phyloP scores from a whole-genome alignment of 2,888 invertebrate species.

The Trimorus sp. region DNA sequence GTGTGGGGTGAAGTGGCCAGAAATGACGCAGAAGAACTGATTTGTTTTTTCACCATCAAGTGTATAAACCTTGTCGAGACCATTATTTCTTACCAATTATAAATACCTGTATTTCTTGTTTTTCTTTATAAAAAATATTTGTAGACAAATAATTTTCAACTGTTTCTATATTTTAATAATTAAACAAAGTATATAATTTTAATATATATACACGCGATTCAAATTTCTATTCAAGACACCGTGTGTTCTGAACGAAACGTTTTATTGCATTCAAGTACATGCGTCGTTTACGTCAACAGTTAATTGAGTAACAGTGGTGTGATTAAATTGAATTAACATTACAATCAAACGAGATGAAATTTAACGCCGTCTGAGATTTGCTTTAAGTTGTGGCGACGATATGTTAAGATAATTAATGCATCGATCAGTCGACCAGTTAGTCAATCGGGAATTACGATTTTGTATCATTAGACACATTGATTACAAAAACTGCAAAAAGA shows the following conservation, averaged over 20 bases:
- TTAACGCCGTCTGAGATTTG: not conserved
- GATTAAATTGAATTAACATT: constrained; percentile 16
- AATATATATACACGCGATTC: too few species aligned
- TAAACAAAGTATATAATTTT: too few species aligned
- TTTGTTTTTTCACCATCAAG: constrained; percentile 53
- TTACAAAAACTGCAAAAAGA: constrained; percentile 29
- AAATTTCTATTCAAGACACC: not conserved
- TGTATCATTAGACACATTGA: constrained; percentile 7
- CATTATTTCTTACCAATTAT: too few species aligned
- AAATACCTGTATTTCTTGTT: too few species aligned
- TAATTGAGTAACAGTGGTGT: constrained; percentile 34
- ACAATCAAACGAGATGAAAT: constrained; percentile 10
- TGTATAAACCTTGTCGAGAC: constrained; percentile 6
- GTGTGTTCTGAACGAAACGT: constrained; percentile 25
- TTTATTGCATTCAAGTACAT: constrained; percentile 68
- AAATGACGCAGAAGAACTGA: constrained; percentile 45
- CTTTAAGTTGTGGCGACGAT: too few species aligned
- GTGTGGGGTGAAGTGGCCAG: constrained; percentile 30
- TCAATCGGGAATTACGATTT: too few species aligned
- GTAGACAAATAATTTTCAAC: too few species aligned
- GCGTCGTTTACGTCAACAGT: constrained; percentile 53
- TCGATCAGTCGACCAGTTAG: too few species aligned
- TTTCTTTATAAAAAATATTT: too few species aligned
- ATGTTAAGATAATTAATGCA: too few species aligned
- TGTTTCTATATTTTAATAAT: too few species aligned